Base-by-base conservation (phyloP, 64 coral and sea anemone species). In the Anthopleura sola region DNA sequence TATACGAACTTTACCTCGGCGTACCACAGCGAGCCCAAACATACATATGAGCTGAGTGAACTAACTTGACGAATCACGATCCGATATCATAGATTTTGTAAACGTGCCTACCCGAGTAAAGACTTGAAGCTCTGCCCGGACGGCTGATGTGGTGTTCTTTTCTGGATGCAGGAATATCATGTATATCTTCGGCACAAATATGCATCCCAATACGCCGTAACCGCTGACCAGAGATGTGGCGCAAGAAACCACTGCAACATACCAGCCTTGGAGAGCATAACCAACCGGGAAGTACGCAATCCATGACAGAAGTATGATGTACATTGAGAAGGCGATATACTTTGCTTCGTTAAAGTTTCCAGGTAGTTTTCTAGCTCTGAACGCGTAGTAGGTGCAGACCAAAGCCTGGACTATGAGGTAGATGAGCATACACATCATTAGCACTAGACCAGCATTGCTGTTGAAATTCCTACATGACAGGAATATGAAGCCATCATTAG, bases 281-380 rank as follows among this genome's bases (percentile, higher is more conserved):
- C 81, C 88, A 8, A 95, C 93, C 4, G 93, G 93, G 68, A 84
- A 91, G 20, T 91, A 95, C 9, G 88, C 86, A 2, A 91, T 21
- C 38, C 88, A 95, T 0, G 93, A 95, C 15, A 95, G 68, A 3
- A 90, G 37, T 10, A 90, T 75, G 10, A 95, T 84, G 56, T 94
- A 94, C 81, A 94, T 88, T 20, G 93, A 87, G 64, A 94, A 94
- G 15, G 84, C 93, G 36, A 95, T 95, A 82, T 91, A 91, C 29
- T 88, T 91, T 31, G 89, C 68, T 57, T 95, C 93, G 75, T 95
- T 91, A 75, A 95, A 95, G 74, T 91, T 95, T 20, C 90, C 88
- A 18, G 93, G 93, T 23, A 91, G 86, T 36, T 80, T 84, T 36
- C 93, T 83, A 0, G 86, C 89, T 36, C 87, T 95, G 74, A 95